Conservation (phyloP, 92 coral and sea anemone genomes). For the Epizoanthus stellaris region DNA sequence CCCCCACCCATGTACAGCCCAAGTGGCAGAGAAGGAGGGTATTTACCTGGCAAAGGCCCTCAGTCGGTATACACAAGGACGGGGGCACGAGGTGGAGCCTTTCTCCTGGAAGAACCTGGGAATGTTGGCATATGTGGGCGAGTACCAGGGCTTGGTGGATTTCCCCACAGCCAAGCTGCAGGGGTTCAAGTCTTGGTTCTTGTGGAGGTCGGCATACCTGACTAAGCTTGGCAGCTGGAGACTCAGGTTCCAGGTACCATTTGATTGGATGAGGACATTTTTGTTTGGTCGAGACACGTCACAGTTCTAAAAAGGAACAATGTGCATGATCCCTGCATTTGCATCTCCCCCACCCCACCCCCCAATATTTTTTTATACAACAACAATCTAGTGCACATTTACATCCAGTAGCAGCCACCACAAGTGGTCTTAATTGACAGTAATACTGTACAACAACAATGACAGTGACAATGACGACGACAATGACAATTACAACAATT, state of each 20-base stretch:
- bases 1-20: slow-evolving; percentile 96
- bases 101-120: slow-evolving; percentile 93
- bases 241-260: slow-evolving; percentile 94
- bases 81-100: slow-evolving; percentile 60
- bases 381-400: too few species aligned
- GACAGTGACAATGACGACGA: too few species aligned
- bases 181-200: slow-evolving; percentile 95
- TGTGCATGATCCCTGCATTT: background rate
- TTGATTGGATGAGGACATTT: slow-evolving; percentile 97
- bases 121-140: slow-evolving; percentile 97
- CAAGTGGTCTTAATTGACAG: too few species aligned
- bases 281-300: slow-evolving; percentile 96
- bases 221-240: slow-evolving; percentile 97
- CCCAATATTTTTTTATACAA: too few species aligned
- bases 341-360: too few species aligned
- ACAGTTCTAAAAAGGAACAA: slow-evolving; percentile 60
- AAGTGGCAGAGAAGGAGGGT: slow-evolving; percentile 96
- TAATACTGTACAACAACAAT: too few species aligned
- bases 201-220: slow-evolving; percentile 97
- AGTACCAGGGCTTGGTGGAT: slow-evolving; percentile 91
- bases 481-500: too few species aligned
- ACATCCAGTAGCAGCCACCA: too few species aligned
- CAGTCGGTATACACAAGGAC: slow-evolving; percentile 68
- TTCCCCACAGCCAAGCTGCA: slow-evolving; percentile 88
- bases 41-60: slow-evolving; percentile 86